Evolutionary conservation across 2,888 invertebrate genomes (phyloP), one percentile per base, ranked within the genome.

Genomic region (Conops quadrifasciatus): DNA sequence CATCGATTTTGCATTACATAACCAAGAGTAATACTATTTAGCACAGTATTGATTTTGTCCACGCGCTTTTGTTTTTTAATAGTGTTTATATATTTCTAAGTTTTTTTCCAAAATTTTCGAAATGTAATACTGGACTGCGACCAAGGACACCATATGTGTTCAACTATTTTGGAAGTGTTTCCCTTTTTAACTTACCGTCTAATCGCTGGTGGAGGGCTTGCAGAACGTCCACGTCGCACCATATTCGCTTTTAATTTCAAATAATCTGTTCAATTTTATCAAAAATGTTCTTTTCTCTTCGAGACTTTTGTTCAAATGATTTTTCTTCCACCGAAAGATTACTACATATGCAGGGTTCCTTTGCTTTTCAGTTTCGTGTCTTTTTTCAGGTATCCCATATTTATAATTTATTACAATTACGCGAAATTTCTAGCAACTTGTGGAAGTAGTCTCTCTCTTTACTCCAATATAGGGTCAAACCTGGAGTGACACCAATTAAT

Each of bases 191-290:
- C 76, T 86, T 88, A 90, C 90, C 90, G 88, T 83, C 90, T 88
- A 65, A 88, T 87, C 56, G 90, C 88, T 78, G 91, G 90, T 72
- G 91, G 90, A 73, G 92, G 91, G 83, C 90, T 90, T 72, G 91
- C 89, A 77, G 92, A 90, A 84, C 92, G 88, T 88, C 92, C 92
- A 84, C 93, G 90, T 86, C 93, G 89, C 84, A 91, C 91, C 92
- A 93, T 93, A 81, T 87, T 89, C 73, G 24, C 75, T 68, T 51
- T 16, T 28, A 28, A 45, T 67, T 43, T 26, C 28, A 43, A 47
- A 64, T 65, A 66, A 63, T 67, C 19, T 21, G 47, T 53, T 28
- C 4, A 9, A 36, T 36, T 36, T 36, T 4, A 36, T 36, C 9
- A 9, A 36, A 51, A 51, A 53, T 45, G 30, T 49, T 16, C 70